Conservation (phyloP, 2,888 invertebrate genomes). For the Masnerella sp. region DNA sequence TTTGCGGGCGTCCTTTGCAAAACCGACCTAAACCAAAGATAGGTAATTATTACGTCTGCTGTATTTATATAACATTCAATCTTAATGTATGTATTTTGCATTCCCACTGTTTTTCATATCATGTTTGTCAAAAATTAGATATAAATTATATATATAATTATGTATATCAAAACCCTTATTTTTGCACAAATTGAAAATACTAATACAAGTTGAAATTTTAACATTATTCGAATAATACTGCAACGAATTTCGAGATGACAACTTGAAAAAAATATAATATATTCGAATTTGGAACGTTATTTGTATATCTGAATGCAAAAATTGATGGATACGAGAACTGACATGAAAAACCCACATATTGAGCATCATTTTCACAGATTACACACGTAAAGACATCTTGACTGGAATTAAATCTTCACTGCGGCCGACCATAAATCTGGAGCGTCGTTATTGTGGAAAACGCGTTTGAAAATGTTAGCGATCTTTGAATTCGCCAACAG, state of each 20-base stretch:
- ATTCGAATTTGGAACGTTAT: not conserved
- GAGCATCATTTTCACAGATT: constrained; percentile 15
- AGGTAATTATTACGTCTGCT: constrained; percentile 32
- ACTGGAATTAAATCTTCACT: constrained; percentile 41
- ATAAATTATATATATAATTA: too few species aligned
- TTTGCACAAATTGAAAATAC: too few species aligned
- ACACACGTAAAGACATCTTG: constrained; percentile 36
- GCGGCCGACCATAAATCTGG: constrained; percentile 32
- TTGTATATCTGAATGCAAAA: not conserved
- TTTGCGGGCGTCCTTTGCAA: constrained; percentile 21
- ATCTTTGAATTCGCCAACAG: constrained; percentile 37
- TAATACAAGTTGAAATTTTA: too few species aligned
- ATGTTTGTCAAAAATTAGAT: too few species aligned
- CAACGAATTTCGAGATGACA: too few species aligned
- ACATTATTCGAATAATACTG: too few species aligned
- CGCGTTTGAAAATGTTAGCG: constrained; percentile 35
- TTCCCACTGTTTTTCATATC: too few species aligned
- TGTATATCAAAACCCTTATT: too few species aligned
- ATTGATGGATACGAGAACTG: not conserved
- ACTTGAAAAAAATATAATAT: too few species aligned
- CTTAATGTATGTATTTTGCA: constrained; percentile 34
- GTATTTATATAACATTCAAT: constrained; percentile 26
- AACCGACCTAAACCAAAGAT: constrained; percentile 20
- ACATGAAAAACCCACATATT: constrained; percentile 7
- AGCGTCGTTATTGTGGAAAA: constrained; percentile 23